Conservation (phyloP, 2,888 invertebrate species). For the Oscheius sp. region DNA sequence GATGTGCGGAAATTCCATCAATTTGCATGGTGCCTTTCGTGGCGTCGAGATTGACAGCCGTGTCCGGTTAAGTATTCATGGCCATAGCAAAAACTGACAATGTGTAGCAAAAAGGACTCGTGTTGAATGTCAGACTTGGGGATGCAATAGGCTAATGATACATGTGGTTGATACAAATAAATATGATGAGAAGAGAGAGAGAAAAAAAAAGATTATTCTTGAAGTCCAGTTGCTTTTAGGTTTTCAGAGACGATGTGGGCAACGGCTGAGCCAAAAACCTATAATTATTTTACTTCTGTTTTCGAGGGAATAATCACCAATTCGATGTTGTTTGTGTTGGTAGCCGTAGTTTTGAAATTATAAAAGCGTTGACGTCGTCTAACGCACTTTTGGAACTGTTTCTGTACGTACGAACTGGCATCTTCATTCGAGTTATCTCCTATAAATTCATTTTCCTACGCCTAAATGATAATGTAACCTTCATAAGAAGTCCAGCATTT, state of each 20-base stretch:
- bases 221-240: constrained; percentile 53
- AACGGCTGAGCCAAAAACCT: constrained; percentile 58
- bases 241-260: constrained; percentile 57
- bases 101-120: not conserved
- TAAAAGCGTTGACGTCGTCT: constrained; percentile 60
- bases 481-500: constrained; percentile 66
- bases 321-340: constrained; percentile 70
- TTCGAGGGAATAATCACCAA: constrained; percentile 27
- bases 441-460: constrained; percentile 38
- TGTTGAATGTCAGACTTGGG: not conserved
- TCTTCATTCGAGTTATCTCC: constrained; percentile 66
- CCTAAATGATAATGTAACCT: constrained; percentile 30
- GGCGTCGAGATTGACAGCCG: constrained; percentile 24
- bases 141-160: not conserved
- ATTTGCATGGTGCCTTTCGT: constrained; percentile 28
- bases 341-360: constrained; percentile 69
- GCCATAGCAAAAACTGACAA: constrained; percentile 19
- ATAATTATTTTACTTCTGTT: too few species aligned
- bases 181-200: not conserved
- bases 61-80: constrained; percentile 31
- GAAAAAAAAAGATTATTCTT: constrained; percentile 32
- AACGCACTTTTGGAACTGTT: constrained; percentile 68
- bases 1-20: constrained; percentile 31
- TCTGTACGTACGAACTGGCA: constrained; percentile 66
- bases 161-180: too few species aligned